Conservation (phyloP, 2,888 invertebrate species). For the Patella depressa region DNA sequence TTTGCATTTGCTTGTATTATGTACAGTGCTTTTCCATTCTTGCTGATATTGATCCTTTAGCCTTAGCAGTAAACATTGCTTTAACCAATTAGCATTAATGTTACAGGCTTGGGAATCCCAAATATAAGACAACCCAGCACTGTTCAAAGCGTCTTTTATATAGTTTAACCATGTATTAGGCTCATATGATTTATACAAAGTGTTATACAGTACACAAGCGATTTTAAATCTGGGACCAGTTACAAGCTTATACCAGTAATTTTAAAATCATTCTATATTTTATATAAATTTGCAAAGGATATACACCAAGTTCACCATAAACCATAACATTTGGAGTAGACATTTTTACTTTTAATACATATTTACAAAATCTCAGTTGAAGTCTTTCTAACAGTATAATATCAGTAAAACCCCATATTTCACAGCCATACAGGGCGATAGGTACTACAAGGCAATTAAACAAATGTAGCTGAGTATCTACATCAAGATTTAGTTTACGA, state of each 20-base stretch:
- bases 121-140: neutral
- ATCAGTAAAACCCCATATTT: neutral
- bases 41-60: neutral
- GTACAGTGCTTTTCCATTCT: neutral
- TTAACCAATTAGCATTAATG: neutral
- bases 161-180: neutral
- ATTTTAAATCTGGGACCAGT: neutral
- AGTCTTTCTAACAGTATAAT: conserved; percentile 7
- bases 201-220: neutral
- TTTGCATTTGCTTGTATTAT: neutral
- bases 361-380: conserved; percentile 23
- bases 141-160: neutral
- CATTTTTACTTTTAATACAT: conserved; percentile 18
- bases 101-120: neutral
- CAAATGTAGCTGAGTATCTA: neutral
- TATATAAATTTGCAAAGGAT: conserved; percentile 14
- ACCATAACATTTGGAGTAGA: conserved; percentile 23
- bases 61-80: neutral
- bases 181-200: neutral
- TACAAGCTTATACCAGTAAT: conserved; percentile 19
- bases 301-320: conserved; percentile 23
- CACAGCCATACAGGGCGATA: neutral
- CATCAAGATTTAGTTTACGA: neutral
- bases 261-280: conserved; percentile 22
- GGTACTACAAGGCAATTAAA: neutral